A percentile compares a stretch with the other conserved stretches of the same genome.
Conservation (phyloP, 2,888 invertebrate genomes). For the Rotaria magnacalcarata region DNA sequence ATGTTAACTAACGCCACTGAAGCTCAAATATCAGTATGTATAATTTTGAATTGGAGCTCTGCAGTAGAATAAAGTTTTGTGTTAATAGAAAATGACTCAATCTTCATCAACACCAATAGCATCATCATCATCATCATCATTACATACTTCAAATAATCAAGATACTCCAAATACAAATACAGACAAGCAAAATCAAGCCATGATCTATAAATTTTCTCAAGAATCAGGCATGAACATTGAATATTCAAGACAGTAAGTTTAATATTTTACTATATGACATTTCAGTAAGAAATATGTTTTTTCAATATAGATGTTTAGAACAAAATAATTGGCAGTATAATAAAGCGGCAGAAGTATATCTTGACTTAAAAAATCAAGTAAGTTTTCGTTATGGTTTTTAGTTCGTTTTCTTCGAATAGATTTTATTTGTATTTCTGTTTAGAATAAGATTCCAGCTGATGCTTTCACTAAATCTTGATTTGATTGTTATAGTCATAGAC, state of each 20-base stretch:
- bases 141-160: background rate
- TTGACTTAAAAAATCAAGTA: background rate
- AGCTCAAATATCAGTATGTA: background rate
- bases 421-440: background rate
- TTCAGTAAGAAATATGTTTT: background rate
- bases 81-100: background rate
- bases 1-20: background rate
- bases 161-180: background rate
- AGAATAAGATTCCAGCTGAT: constrained; percentile 10
- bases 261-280: no score
- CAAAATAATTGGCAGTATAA: constrained; percentile 10
- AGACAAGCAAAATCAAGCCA: background rate
- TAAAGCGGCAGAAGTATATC: background rate
- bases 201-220: background rate
- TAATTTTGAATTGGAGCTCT: background rate
- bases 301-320: background rate
- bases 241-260: background rate
- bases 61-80: background rate
- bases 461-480: background rate
- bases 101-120: no score
- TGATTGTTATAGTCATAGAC: background rate
- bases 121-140: background rate
- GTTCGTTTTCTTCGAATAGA: background rate
- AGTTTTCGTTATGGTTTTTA: background rate
- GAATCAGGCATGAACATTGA: background rate